Evolutionary conservation across 2,113 vertebrate species (phyloP), one percentile per base, ranked within the genome.

Genomic region (Pangasianodon hypophthalmus): DNA sequence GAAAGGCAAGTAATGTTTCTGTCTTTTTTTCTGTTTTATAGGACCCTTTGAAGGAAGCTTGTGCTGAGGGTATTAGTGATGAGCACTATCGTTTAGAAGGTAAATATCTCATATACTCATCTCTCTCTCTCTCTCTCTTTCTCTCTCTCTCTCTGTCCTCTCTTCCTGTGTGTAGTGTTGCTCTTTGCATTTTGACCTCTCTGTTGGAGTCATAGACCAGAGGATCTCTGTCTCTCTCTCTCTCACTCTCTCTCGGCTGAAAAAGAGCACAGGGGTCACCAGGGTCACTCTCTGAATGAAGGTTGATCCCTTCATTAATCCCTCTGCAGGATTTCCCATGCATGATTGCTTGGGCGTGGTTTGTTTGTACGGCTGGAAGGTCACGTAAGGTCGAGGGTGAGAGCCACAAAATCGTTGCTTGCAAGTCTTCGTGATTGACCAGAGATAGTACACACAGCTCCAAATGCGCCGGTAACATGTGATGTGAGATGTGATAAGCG

Each of bases 51-150:
- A 96, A 95, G 6, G 97, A 98, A 90, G 95, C 96, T 71, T 97
- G 97, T 94, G 95, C 97, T 90, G 97, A 98, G 56, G 91, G 94
- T 6, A 95, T 97, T 91, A 95, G 96, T 50, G 97, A 98, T 90
- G 98, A 98, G 92, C 97, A 97, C 92, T 99, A 98, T 93, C 97
- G 97, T 75, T 96, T 99, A 90, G 97, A 99, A 97, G 98, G 98
- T 99, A 97, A 89, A 93, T 29, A 24, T 80, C 26, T 64, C 64
- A 29, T 48, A 44, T 44, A 48, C 46, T 80, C 8, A 11, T 50
- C 11, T 50, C 41, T 46, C 41, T 46, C 73, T 48, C 41, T 21
- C n/a, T 32, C 29, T 32, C 67, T 69, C n/a, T 69, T n/a, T 69
- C 67, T n/a, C n/a, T 69, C 67, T 69, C 62, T n/a, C 67, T 32